These are phyloP conservation scores for Acrocyrtus sp. DNA, from an alignment of 2,888 invertebrate genomes.

Conservation along the genomic window DNA sequence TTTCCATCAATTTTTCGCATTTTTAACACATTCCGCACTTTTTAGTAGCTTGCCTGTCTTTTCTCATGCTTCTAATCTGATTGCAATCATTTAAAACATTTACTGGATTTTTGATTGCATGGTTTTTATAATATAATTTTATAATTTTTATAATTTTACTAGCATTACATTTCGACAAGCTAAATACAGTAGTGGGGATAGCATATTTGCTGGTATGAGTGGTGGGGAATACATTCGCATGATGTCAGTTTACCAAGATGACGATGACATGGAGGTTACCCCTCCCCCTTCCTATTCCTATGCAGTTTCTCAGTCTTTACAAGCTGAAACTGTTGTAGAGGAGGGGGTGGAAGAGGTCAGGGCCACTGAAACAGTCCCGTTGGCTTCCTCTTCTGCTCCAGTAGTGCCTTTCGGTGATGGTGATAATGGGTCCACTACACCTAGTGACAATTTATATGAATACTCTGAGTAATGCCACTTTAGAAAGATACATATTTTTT, in stretches of 20 bases:
- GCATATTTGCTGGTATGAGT: too few relatives aligned
- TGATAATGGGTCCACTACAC: slow-evolving; percentile 11
- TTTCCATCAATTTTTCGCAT: not conserved
- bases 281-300: slow-evolving; percentile 43
- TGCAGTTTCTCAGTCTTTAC: slow-evolving; percentile 10
- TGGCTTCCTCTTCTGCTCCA: slow-evolving; percentile 17
- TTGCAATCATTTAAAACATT: not conserved
- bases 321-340: not conserved
- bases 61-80: not conserved
- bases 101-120: slow-evolving; percentile 5
- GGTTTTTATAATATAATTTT: slow-evolving; percentile 6
- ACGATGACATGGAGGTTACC: slow-evolving; percentile 9
- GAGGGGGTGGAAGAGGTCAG: too few relatives aligned
- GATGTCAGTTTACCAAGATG: too few relatives aligned
- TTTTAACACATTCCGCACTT: not conserved
- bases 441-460: slow-evolving; percentile 30
- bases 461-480: slow-evolving; percentile 24
- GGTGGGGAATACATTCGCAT: too few relatives aligned
- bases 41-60: slow-evolving; percentile 5
- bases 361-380: slow-evolving; percentile 23
- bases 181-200: slow-evolving; percentile 23
- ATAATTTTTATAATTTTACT: slow-evolving; percentile 14
- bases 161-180: slow-evolving; percentile 5
- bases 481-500: not conserved
- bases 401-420: too few relatives aligned